Base-by-base conservation (phyloP, 1,140 invertebrate genomes). In the Drosophila serrata region DNA sequence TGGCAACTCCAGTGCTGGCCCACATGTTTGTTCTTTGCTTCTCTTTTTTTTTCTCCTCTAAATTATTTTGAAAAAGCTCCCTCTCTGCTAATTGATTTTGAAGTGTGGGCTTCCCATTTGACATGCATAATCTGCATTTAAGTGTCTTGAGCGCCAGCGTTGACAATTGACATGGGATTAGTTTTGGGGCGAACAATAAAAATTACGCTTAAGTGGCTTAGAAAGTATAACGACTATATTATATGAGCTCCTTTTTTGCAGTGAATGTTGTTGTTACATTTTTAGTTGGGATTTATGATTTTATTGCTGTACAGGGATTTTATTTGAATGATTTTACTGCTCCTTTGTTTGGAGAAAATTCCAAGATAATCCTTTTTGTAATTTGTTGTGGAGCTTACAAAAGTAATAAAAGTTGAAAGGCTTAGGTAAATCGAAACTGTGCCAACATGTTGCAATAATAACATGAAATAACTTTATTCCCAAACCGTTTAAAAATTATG, bases 81-180 rank as follows among this genome's bases (percentile, higher is more conserved):
- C 49, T 11, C 31, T 68, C 56, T 55, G 77, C 81, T 84, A 85
- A 84, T 85, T 84, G 81, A 84, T 80, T 73, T 45, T 56, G 55
- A 80, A 76, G 60, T 80, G 51, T 75, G 63, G 56, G 51, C 53
- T 51, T 43, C 53, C 53, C 31, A 75, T 42, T 56, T 60, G 74
- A 76, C 74, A 76, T 59, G 73, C 61, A 42, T 76, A 76, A 76
- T 75, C 74, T 55, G 72, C 46, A 35, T 76, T 76, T 76, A 76
- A 76, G 27, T 67, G 73, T 51, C 62, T 59, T 59, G 40, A 55
- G 72, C 49, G 43, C 51, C 58, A 58, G 33, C 42, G 42, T 48
- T 57, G 68, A 33, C 51, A 42, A 75, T 65, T 45, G 60, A 76
- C 73, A 76, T 31, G 12, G 42, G 72, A 76, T 76, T 65, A 76